phyloP scores from a whole-genome alignment of 2,888 invertebrate species.

The Pediacus dermestoides region DNA sequence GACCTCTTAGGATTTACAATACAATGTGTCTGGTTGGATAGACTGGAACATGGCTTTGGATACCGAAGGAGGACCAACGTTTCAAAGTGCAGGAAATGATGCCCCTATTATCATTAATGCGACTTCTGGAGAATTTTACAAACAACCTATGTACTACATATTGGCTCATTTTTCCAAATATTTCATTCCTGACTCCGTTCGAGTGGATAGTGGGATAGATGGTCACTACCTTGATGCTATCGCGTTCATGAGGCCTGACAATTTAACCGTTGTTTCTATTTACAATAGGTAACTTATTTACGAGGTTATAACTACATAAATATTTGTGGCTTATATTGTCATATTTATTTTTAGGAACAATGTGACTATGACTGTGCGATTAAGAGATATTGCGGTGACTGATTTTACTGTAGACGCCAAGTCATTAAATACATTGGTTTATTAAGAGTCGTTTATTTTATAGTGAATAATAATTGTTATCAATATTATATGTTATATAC shows the following conservation, averaged over 20 bases:
- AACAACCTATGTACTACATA: constrained; percentile 82
- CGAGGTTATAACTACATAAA: too few species aligned
- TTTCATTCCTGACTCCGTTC: constrained; percentile 57
- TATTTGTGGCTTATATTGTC: too few species aligned
- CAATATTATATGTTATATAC: too few species aligned
- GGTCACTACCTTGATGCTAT: constrained; percentile 34
- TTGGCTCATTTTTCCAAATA: constrained; percentile 70
- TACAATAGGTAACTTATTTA: constrained; percentile 10
- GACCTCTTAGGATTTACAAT: constrained; percentile 17
- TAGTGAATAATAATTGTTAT: too few species aligned
- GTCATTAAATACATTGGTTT: too few species aligned
- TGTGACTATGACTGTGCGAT: too few species aligned
- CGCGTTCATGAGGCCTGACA: constrained; percentile 53
- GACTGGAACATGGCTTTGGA: constrained; percentile 84
- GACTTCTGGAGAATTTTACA: constrained; percentile 67
- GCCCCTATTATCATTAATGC: constrained; percentile 66
- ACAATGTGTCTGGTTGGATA: constrained; percentile 65
- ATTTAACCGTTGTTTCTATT: constrained; percentile 11
- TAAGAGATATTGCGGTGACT: too few species aligned
- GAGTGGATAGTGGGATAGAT: constrained; percentile 33
- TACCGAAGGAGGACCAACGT: constrained; percentile 71
- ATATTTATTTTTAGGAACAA: too few species aligned
- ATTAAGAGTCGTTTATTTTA: too few species aligned
- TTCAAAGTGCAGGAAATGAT: constrained; percentile 72
- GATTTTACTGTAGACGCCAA: too few species aligned